Conservation (phyloP, 2,113 vertebrate genomes). For the Anser brachyrhynchus region DNA sequence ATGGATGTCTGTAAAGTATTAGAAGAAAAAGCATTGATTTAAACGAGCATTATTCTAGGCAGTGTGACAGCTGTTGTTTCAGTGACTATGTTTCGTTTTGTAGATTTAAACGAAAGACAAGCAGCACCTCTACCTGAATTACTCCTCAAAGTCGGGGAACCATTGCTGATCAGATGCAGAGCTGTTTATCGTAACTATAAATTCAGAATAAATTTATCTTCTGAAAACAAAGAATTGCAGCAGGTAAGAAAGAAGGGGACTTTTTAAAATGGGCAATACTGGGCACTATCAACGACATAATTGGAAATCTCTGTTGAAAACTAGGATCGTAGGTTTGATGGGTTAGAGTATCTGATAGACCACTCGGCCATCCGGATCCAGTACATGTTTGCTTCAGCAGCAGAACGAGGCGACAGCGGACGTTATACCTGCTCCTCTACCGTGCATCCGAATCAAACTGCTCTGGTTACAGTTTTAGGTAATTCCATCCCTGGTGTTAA, state of each 20-base stretch:
- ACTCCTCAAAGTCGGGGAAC: slow-evolving; percentile 77
- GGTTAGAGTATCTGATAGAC: slow-evolving; percentile 53
- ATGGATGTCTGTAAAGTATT: background rate
- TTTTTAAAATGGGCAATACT: background rate
- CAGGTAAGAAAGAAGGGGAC: slow-evolving; percentile 58
- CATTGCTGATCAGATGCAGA: slow-evolving; percentile 79
- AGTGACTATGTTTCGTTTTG: slow-evolving; percentile 28
- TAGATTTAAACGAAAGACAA: slow-evolving; percentile 74
- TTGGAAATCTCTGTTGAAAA: slow-evolving; percentile 60
- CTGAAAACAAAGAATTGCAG: slow-evolving; percentile 56
- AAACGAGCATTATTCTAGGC: background rate
- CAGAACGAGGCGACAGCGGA: slow-evolving; percentile 72
- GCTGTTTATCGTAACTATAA: slow-evolving; percentile 53
- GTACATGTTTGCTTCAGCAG: slow-evolving; percentile 58
- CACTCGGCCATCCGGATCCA: slow-evolving; percentile 63
- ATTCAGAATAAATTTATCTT: slow-evolving; percentile 63
- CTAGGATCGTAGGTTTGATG: slow-evolving; percentile 59
- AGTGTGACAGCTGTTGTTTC: background rate
- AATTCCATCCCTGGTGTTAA: slow-evolving; percentile 18
- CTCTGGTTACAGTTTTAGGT: slow-evolving; percentile 83
- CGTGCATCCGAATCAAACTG: slow-evolving; percentile 61
- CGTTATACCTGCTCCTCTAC: slow-evolving; percentile 80
- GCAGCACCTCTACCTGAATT: slow-evolving; percentile 69
- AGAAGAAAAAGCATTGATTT: background rate
- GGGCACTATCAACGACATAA: background rate